These are phyloP conservation scores for Cataglyphis hispanica DNA, from an alignment of 1,140 invertebrate genomes.

Conservation along the genomic window DNA sequence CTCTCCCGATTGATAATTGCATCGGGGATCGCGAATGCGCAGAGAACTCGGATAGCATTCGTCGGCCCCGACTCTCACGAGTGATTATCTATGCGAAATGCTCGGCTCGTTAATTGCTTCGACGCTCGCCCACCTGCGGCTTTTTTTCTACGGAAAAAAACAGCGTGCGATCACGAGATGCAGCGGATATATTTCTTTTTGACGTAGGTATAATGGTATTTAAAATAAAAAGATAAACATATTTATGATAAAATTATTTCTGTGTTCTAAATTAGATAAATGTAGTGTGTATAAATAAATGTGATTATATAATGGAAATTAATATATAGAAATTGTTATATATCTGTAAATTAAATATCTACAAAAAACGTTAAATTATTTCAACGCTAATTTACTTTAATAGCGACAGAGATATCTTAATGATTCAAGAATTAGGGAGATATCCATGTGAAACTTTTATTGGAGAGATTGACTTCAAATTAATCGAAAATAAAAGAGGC, in stretches of 20 bases:
- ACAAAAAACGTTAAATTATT: constrained; percentile 1
- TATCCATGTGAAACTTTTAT: neutral
- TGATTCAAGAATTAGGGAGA: neutral
- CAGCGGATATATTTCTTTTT: too few relatives aligned
- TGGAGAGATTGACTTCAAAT: neutral
- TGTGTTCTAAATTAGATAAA: too few relatives aligned
- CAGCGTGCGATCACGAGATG: neutral
- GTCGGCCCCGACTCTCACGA: constrained; percentile 73
- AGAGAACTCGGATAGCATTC: constrained; percentile 72
- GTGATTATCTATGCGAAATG: constrained; percentile 83
- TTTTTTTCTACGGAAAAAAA: neutral
- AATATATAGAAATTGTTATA: too few relatives aligned
- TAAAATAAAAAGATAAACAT: too few relatives aligned
- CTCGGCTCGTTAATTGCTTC: constrained; percentile 75
- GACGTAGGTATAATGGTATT: too few relatives aligned
- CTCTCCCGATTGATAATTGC: constrained; percentile 82
- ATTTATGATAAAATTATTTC: too few relatives aligned
- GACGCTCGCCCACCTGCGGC: constrained; percentile 20
- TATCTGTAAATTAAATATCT: too few relatives aligned
- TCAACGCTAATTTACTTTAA: neutral
- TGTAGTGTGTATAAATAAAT: too few relatives aligned
- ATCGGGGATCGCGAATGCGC: constrained; percentile 72
- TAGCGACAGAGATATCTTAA: neutral
- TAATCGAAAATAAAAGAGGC: constrained; percentile 12
- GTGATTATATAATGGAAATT: too few relatives aligned